These are phyloP conservation scores for Euwallacea fornicatus DNA, from an alignment of 1,140 invertebrate species.

Conservation along the genomic window DNA sequence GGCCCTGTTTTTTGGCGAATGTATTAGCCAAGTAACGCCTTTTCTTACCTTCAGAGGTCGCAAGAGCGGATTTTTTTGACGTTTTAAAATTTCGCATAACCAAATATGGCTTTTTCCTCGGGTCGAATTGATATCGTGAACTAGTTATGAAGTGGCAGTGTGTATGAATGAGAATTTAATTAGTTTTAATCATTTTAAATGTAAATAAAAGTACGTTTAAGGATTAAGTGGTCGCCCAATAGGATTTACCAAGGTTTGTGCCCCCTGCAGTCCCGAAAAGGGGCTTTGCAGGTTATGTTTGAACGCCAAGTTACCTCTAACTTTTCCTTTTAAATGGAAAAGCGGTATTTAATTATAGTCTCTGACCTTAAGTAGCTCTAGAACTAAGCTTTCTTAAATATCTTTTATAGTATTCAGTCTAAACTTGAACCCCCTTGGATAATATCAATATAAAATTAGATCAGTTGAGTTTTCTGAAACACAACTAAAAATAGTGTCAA, in stretches of 20 bases:
- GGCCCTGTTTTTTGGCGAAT: neutral
- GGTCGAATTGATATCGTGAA: conserved; percentile 42
- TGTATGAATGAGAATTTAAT: conserved; percentile 33
- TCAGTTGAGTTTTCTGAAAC: too few species aligned
- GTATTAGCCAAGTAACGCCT: too few species aligned
- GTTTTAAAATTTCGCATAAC: conserved; percentile 50
- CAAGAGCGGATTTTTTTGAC: conserved; percentile 39
- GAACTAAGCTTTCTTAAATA: neutral
- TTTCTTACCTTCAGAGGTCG: neutral
- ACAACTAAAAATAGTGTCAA: too few species aligned
- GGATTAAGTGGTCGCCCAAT: conserved; percentile 5
- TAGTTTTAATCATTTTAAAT: conserved; percentile 40
- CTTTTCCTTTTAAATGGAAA: too few species aligned
- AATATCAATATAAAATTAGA: too few species aligned
- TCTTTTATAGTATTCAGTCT: neutral
- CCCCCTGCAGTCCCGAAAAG: conserved; percentile 22
- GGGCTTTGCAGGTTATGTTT: conserved; percentile 46
- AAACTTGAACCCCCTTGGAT: too few species aligned
- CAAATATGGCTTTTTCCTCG: conserved; percentile 49
- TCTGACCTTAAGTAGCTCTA: too few species aligned
- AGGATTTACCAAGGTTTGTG: conserved; percentile 41
- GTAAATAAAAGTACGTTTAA: conserved; percentile 29
- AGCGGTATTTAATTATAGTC: too few species aligned
- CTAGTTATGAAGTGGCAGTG: conserved; percentile 44
- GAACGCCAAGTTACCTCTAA: neutral